Conservation (phyloP, 2,888 invertebrate species). For the Caenorhabditis sp. region DNA sequence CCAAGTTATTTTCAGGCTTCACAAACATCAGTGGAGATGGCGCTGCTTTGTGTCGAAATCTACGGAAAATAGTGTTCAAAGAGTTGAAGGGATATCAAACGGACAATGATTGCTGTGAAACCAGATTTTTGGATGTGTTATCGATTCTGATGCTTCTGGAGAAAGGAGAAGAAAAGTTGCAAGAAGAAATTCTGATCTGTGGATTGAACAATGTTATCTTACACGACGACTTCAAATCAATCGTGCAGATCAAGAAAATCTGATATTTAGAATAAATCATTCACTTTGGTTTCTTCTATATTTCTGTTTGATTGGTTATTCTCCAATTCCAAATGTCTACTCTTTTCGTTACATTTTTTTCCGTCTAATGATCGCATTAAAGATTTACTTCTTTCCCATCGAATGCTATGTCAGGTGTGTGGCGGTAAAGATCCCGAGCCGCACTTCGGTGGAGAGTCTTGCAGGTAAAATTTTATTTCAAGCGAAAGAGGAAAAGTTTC, state of each 20-base stretch:
- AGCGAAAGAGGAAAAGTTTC: not conserved
- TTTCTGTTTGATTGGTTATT: not conserved
- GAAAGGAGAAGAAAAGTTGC: constrained; percentile 24
- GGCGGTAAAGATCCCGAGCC: constrained; percentile 27
- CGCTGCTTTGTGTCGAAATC: constrained; percentile 6
- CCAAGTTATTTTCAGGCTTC: constrained; percentile 25
- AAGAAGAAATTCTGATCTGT: constrained; percentile 37
- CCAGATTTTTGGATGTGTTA: constrained; percentile 10
- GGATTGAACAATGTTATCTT: constrained; percentile 26
- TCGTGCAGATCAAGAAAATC: constrained; percentile 29
- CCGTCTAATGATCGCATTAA: not conserved
- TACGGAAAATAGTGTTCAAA: constrained; percentile 17
- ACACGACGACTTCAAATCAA: constrained; percentile 36
- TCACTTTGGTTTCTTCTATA: not conserved
- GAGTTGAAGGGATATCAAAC: constrained; percentile 36
- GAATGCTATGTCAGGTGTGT: constrained; percentile 38
- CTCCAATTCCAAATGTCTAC: no score
- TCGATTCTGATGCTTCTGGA: constrained; percentile 17
- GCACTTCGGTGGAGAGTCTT: constrained; percentile 26
- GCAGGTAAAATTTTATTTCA: constrained; percentile 1
- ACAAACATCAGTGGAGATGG: constrained; percentile 33
- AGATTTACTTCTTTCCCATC: not conserved
- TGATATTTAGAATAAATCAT: not conserved
- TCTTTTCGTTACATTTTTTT: not conserved
- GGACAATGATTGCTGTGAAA: constrained; percentile 17